phyloP scores from a whole-genome alignment of 2,888 invertebrate species.

The Abscondita cerata region DNA sequence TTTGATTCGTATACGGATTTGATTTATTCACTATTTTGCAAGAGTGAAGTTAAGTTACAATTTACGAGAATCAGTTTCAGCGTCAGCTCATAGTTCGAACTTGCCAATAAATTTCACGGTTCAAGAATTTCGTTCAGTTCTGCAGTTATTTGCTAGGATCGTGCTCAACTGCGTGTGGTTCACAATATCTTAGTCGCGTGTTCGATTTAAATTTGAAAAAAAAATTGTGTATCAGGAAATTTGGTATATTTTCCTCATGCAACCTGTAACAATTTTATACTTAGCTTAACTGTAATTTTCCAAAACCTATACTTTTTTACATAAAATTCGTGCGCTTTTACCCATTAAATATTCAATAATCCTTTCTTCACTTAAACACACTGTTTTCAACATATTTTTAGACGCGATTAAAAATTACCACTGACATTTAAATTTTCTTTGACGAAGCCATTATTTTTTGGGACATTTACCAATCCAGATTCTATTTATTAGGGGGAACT shows the following conservation, averaged over 20 bases:
- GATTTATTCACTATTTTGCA: slow-evolving; percentile 39
- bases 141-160: slow-evolving; percentile 38
- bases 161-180: slow-evolving; percentile 35
- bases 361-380: background rate
- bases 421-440: no score
- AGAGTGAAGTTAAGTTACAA: slow-evolving; percentile 51
- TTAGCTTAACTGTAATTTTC: slow-evolving; percentile 21
- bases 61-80: slow-evolving; percentile 51
- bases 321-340: slow-evolving; percentile 1
- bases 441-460: slow-evolving; percentile 19
- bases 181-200: slow-evolving; percentile 33
- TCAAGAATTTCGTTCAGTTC: slow-evolving; percentile 39
- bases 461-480: slow-evolving; percentile 12
- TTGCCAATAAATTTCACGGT: slow-evolving; percentile 48
- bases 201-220: slow-evolving; percentile 33
- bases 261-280: slow-evolving; percentile 25
- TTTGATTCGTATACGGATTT: slow-evolving; percentile 29
- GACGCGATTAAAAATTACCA: no score
- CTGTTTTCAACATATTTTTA: no score
- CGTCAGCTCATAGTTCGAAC: slow-evolving; percentile 44
- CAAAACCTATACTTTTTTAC: slow-evolving; percentile 19
- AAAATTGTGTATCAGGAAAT: slow-evolving; percentile 20
- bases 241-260: slow-evolving; percentile 30
- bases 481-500: slow-evolving; percentile 15
- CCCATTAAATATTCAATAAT: slow-evolving; percentile 8